These are phyloP conservation scores for Columba livia DNA, from an alignment of 2,113 vertebrate species.

Conservation along the genomic window DNA sequence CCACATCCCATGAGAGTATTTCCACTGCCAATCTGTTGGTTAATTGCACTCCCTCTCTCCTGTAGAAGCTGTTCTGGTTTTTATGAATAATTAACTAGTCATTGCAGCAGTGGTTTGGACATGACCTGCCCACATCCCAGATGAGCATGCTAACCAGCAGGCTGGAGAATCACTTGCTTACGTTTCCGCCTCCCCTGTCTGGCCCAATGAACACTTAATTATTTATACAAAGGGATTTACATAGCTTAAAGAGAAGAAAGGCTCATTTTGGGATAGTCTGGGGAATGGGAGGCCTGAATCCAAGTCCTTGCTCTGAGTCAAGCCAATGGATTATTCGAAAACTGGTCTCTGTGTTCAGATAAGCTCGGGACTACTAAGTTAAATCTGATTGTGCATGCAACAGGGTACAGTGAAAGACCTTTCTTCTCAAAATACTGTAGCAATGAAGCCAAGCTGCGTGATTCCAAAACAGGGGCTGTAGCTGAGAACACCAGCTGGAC, in stretches of 20 bases:
- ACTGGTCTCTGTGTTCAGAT: background rate
- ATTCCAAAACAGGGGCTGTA: background rate
- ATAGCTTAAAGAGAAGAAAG: background rate
- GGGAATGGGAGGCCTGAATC: background rate
- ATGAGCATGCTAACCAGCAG: background rate
- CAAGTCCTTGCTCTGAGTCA: background rate
- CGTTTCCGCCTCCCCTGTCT: background rate
- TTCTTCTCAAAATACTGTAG: background rate
- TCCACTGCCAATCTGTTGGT: conserved; percentile 1
- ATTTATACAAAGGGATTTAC: conserved; percentile 31
- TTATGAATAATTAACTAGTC: conserved; percentile 54
- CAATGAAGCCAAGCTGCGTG: background rate
- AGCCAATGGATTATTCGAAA: background rate
- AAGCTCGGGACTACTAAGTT: background rate
- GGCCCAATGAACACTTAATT: conserved; percentile 23
- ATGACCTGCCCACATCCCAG: background rate
- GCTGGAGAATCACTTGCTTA: background rate
- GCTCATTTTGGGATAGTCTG: background rate
- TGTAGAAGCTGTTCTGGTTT: background rate
- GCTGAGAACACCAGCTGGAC: background rate
- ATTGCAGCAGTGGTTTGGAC: background rate
- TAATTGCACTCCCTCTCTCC: conserved; percentile 9
- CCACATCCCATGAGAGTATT: background rate
- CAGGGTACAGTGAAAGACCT: background rate
- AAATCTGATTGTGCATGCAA: background rate